These are phyloP conservation scores for Odontamblyopus lacepedii DNA, from an alignment of 2,797 vertebrate genomes.

Conservation along the genomic window DNA sequence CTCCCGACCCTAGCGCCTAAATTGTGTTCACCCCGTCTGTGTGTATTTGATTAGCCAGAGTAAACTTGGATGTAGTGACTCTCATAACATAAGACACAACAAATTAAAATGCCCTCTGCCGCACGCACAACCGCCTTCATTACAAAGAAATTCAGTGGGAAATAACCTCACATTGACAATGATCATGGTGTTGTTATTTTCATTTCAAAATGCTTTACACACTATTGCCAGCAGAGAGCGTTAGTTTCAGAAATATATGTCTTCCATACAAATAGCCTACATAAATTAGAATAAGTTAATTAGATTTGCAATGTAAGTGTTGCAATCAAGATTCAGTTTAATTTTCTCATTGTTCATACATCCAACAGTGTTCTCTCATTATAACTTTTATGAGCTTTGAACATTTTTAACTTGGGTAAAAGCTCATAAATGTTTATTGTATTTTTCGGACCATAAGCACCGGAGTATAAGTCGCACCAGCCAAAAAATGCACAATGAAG, in stretches of 20 bases:
- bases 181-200: not conserved
- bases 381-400: too few relatives aligned
- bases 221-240: not conserved
- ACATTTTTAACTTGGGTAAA: too few relatives aligned
- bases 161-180: not conserved
- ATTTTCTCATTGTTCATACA: not conserved
- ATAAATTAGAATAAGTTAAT: too few relatives aligned
- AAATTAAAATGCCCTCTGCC: conserved; percentile 12
- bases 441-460: too few relatives aligned
- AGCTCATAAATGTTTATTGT: too few relatives aligned
- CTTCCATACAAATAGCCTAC: too few relatives aligned
- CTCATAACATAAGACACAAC: not conserved
- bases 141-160: not conserved
- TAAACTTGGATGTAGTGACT: not conserved
- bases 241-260: too few relatives aligned
- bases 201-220: not conserved
- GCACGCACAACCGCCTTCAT: not conserved
- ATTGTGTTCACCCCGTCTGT: not conserved
- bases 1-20: not conserved
- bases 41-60: not conserved
- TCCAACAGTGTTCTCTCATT: too few relatives aligned
- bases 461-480: too few relatives aligned
- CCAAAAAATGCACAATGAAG: too few relatives aligned
- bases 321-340: not conserved
- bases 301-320: not conserved